Evolutionary conservation across 2,113 vertebrate genomes (phyloP).

Genomic region (Phylloscopus whistleri): DNA sequence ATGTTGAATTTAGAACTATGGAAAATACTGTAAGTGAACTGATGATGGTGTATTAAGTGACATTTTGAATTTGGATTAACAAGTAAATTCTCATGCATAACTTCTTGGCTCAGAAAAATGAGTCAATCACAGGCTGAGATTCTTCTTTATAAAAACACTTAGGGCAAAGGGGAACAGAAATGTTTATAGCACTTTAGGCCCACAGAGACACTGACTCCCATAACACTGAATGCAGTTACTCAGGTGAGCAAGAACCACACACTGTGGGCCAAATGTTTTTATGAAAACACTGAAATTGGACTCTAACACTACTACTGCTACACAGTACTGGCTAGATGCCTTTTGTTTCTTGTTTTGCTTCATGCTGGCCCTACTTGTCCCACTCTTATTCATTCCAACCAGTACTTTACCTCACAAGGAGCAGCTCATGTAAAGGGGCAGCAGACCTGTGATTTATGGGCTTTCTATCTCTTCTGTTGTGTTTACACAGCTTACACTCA

Average conservation of each 20-base stretch:
- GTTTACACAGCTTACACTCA: background rate
- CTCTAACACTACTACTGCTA: background rate
- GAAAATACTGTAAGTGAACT: constrained; percentile 15
- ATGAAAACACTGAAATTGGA: background rate
- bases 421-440: background rate
- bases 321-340: background rate
- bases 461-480: background rate
- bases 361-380: background rate
- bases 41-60: constrained; percentile 7
- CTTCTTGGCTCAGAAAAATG: background rate
- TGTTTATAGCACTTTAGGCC: background rate
- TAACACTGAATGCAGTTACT: background rate
- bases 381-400: background rate
- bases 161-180: background rate
- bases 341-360: background rate
- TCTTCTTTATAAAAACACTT: background rate
- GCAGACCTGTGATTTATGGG: background rate
- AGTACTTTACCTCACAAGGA: constrained; percentile 16
- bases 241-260: background rate
- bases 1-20: background rate
- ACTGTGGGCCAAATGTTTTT: background rate
- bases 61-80: constrained; percentile 28
- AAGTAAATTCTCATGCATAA: background rate
- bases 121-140: background rate
- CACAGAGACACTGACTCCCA: background rate